phyloP scores from a whole-genome alignment of 2,888 invertebrate species.

The Halictus ligatus region DNA sequence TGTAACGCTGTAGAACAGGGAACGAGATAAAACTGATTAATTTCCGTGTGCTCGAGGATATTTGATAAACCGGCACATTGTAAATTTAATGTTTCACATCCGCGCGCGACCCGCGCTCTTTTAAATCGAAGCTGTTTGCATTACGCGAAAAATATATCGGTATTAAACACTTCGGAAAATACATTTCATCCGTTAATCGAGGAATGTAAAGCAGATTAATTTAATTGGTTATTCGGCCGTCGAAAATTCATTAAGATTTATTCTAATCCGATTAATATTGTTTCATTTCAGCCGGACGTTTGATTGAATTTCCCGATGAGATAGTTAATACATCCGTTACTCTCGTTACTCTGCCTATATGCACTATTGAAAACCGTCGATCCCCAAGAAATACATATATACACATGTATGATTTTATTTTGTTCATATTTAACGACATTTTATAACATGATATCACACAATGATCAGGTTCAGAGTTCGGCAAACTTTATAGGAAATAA shows the following conservation, averaged over 20 bases:
- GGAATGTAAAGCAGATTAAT: slow-evolving; percentile 54
- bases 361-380: background rate
- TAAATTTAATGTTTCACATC: slow-evolving; percentile 43
- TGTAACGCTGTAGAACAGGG: background rate
- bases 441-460: background rate
- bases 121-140: slow-evolving; percentile 40
- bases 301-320: slow-evolving; percentile 37
- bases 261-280: slow-evolving; percentile 53
- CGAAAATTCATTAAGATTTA: slow-evolving; percentile 54
- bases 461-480: background rate
- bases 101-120: slow-evolving; percentile 1
- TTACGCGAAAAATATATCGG: slow-evolving; percentile 21
- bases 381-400: background rate
- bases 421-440: background rate
- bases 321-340: background rate
- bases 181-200: slow-evolving; percentile 49
- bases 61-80: slow-evolving; percentile 47
- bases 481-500: background rate
- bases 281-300: slow-evolving; percentile 46
- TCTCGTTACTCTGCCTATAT: background rate
- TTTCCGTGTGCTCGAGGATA: slow-evolving; percentile 31
- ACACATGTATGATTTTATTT: background rate
- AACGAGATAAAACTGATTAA: slow-evolving; percentile 49
- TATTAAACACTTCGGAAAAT: slow-evolving; percentile 50
- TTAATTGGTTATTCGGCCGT: slow-evolving; percentile 42